Evolutionary conservation across 2,888 invertebrate genomes (phyloP).

Genomic region (Xylota sylvarum): DNA sequence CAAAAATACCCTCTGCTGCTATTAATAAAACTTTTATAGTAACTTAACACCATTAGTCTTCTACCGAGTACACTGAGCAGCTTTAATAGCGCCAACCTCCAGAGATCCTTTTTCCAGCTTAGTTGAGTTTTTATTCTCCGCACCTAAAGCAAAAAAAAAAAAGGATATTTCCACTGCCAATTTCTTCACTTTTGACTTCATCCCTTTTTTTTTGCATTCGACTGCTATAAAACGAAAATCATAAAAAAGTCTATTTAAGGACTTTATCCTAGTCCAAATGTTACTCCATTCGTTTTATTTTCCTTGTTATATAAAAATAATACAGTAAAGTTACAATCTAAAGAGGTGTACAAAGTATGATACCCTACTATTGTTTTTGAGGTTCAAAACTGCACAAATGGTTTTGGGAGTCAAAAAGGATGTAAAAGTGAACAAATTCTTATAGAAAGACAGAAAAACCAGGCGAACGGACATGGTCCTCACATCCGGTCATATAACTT

Average conservation of each 20-base stretch:
- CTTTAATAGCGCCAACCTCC: conserved; percentile 42
- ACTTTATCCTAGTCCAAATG: conserved; percentile 47
- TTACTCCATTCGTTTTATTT: conserved; percentile 21
- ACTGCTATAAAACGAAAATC: conserved; percentile 41
- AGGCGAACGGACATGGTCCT: no score
- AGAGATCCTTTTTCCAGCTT: conserved; percentile 5
- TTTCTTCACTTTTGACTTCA: conserved; percentile 46
- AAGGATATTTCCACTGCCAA: conserved; percentile 36
- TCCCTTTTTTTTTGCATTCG: conserved; percentile 35
- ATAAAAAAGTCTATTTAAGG: conserved; percentile 49
- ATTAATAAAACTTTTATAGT: conserved; percentile 67
- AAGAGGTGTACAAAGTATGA: background rate
- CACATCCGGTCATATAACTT: background rate
- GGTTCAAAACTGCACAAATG: no score
- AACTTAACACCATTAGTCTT: conserved; percentile 73
- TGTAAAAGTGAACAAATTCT: no score
- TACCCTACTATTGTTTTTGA: background rate
- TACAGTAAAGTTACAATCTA: background rate
- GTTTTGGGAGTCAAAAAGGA: no score
- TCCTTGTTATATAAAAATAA: background rate
- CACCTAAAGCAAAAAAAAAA: background rate
- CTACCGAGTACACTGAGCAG: conserved; percentile 44
- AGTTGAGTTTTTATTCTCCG: conserved; percentile 10
- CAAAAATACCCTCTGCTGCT: conserved; percentile 32
- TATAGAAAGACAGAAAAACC: no score